Percentiles rank a stretch among this genome's conserved stretches.
phyloP scores from a whole-genome alignment of 2,888 invertebrate genomes.

The Drosophila setosimentum region DNA sequence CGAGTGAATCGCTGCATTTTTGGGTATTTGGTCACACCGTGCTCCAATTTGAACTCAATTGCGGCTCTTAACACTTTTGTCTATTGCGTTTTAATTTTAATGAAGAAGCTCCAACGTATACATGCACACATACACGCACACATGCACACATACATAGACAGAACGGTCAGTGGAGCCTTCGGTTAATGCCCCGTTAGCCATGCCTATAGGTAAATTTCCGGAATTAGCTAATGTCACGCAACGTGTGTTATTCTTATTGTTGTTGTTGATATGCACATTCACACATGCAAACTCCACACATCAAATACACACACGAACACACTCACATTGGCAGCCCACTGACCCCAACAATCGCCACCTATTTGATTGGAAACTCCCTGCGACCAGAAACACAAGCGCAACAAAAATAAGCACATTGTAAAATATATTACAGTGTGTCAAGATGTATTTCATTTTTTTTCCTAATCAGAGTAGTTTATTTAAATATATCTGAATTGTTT shows the following conservation, averaged over 20 bases:
- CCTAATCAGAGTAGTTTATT: background rate
- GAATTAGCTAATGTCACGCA: slow-evolving; percentile 69
- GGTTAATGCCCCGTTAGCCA: slow-evolving; percentile 55
- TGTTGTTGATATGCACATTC: slow-evolving; percentile 26
- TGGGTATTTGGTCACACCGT: slow-evolving; percentile 39
- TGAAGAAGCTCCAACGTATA: slow-evolving; percentile 21
- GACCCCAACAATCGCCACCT: slow-evolving; percentile 44
- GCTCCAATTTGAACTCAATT: slow-evolving; percentile 34
- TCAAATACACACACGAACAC: background rate
- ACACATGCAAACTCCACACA: slow-evolving; percentile 23
- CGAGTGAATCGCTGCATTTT: slow-evolving; percentile 34
- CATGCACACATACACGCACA: slow-evolving; percentile 14
- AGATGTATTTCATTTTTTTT: slow-evolving; percentile 12
- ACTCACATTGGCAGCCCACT: slow-evolving; percentile 46
- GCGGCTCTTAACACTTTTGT: slow-evolving; percentile 55
- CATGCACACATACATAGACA: slow-evolving; percentile 7
- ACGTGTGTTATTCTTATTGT: slow-evolving; percentile 41
- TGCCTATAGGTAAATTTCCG: slow-evolving; percentile 64
- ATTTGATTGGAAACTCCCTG: slow-evolving; percentile 9
- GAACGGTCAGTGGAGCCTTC: slow-evolving; percentile 46
- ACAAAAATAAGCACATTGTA: slow-evolving; percentile 16
- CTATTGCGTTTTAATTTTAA: slow-evolving; percentile 55
- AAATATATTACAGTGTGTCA: slow-evolving; percentile 33
- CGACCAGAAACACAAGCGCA: slow-evolving; percentile 12
- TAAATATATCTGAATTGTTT: too few relatives aligned